Conservation (phyloP, 2,113 vertebrate species). For the Melanostigma gelatinosum region DNA sequence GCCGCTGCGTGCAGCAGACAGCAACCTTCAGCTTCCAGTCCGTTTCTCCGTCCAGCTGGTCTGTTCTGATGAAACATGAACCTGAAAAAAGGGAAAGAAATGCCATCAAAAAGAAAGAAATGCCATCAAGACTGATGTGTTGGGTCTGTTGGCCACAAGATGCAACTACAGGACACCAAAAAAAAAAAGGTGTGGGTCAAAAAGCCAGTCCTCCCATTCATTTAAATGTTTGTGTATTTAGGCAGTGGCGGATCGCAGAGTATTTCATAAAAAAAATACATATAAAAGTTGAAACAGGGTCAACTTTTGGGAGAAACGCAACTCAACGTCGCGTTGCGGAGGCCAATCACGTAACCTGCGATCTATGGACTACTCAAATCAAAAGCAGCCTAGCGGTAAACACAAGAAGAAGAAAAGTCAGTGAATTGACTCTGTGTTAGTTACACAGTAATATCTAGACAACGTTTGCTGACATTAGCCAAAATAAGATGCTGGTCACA, state of each 20-base stretch:
- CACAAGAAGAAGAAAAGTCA: neutral
- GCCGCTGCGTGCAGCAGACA: slow-evolving; percentile 93
- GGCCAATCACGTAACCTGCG: neutral
- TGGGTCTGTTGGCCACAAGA: neutral
- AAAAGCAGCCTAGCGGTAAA: neutral
- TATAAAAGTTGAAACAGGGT: too few relatives aligned
- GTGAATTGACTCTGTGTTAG: neutral
- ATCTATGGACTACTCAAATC: neutral
- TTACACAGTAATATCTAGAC: neutral
- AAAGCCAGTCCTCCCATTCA: neutral
- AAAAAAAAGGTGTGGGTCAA: neutral
- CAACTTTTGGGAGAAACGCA: neutral
- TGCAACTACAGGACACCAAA: neutral
- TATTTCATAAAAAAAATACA: neutral
- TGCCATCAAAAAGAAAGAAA: neutral
- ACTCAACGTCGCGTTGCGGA: neutral
- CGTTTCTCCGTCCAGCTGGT: slow-evolving; percentile 97
- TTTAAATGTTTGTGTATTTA: neutral
- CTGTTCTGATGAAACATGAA: slow-evolving; percentile 94
- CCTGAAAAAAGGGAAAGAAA: slow-evolving; percentile 77
- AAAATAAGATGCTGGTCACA: neutral
- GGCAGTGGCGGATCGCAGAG: too few relatives aligned
- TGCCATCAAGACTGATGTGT: neutral
- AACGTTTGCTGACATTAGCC: too few relatives aligned
- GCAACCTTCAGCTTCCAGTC: slow-evolving; percentile 98